Evolutionary conservation across 2,888 invertebrate species (phyloP).

Genomic region (Ophion ventricosus): DNA sequence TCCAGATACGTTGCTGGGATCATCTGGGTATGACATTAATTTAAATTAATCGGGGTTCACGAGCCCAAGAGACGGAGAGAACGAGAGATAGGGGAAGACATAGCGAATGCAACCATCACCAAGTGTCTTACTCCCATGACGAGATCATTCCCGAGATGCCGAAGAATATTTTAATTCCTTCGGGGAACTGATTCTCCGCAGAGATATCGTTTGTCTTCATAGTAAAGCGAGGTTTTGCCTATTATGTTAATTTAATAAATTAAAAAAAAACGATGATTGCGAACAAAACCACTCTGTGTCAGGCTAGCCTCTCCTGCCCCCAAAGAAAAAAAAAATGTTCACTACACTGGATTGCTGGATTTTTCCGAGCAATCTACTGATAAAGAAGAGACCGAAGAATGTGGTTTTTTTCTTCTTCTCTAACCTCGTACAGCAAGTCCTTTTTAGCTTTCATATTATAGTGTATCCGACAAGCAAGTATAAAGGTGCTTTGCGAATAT

Average conservation of each 20-base stretch:
- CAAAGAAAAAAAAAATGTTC: too few relatives aligned
- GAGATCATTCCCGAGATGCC: constrained; percentile 34
- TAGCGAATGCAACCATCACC: constrained; percentile 49
- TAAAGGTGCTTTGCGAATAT: not conserved
- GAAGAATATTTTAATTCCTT: constrained; percentile 47
- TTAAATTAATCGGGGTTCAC: constrained; percentile 75
- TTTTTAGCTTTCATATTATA: not conserved
- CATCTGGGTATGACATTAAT: constrained; percentile 73
- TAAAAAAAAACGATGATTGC: not conserved
- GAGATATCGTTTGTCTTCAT: constrained; percentile 25
- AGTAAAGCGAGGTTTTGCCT: constrained; percentile 7
- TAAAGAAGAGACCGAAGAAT: not conserved
- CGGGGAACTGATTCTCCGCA: constrained; percentile 10
- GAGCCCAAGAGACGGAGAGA: constrained; percentile 4
- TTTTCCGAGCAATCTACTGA: not conserved
- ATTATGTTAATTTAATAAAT: too few relatives aligned
- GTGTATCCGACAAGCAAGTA: not conserved
- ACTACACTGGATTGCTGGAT: too few relatives aligned
- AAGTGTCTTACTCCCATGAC: constrained; percentile 28
- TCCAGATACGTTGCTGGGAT: constrained; percentile 67
- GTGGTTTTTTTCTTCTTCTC: not conserved
- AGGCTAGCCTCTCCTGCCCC: too few relatives aligned
- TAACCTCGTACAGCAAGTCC: not conserved
- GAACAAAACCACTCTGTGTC: too few relatives aligned
- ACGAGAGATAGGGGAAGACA: constrained; percentile 4